Evolutionary conservation across 2,113 vertebrate species (phyloP), one percentile per base, ranked within the genome.

Genomic region (Sitta europaea): DNA sequence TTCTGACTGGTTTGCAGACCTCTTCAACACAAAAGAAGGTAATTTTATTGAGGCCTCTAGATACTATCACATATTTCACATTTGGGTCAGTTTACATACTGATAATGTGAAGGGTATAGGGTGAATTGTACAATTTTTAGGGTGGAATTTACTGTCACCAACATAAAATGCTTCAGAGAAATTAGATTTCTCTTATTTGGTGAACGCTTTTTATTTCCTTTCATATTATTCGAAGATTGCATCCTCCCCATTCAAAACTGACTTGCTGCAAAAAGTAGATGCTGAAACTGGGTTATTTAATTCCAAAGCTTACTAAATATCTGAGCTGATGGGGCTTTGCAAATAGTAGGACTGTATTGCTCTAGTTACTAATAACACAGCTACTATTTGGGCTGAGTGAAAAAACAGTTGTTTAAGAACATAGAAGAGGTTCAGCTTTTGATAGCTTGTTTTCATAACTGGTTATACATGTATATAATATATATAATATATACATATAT

Each of bases 1-100:
- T 95, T 86, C 73, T 88, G 6, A 33, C 50, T 42, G 40, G 19
- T 86, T 65, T 72, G 29, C 45, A 85, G 54, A 74, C 16, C 22
- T 61, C 88, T 75, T 27, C 28, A n/a, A 53, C 12, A 66, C 8
- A 27, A n/a, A 83, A 92, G 15, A 50, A 50, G 35, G 24, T 29
- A 58, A 75, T 33, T 87, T 85, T 40, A 85, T 73, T 53, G 47
- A 88, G 29, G 16, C 8, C 58, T 74, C 14, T 53, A 78, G 36
- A 63, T 72, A 51, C 2, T 35, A 62, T n/a, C 54, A 50, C 7
- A 42, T 29, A 58, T 93, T 85, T 86, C 27, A 35, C 1, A 1
- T 54, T 6, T 0, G 1, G 1, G 29, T 77, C 67, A 40, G 14
- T 83, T 29, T 70, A 48, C n/a, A 72, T 47, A 31, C 12, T 2